Base-by-base conservation (phyloP, 2,113 vertebrate genomes). In the Monopterus albus region DNA sequence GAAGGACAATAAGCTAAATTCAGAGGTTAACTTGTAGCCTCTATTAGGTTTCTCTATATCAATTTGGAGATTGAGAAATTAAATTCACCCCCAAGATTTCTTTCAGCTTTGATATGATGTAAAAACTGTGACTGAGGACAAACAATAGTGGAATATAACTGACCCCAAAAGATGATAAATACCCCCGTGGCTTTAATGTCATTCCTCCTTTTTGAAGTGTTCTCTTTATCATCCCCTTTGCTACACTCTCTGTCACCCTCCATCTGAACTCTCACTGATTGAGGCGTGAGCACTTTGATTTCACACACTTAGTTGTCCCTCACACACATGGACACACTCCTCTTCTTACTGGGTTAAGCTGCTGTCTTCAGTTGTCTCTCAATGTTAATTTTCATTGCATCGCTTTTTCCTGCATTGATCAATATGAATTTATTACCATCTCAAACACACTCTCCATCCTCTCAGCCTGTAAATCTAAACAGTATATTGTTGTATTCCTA, bases 221-320 rank as follows among this genome's bases (percentile, higher is more conserved):
- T 64, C 72, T 71, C 74, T 56, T 79, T 55, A 55, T 76, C 74
- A 58, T 69, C 78, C 62, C 58, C 73, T 74, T 56, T 68, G 66
- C 79, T 29, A 14, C 69, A 13, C 66, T 75, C 67, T 63, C 69
- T 33, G 38, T 79, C 85, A 80, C 75, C 81, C 78, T 86, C 70
- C 47, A 33, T 83, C 68, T 86, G 85, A 86, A 88, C 86, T 72
- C 72, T 74, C 62, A n/a, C 75, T 83, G 85, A 89, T 83, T 85
- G 84, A 88, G 87, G 85, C 79, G 70, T 50, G 28, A 78, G 52
- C 71, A 50, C 74, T 82, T 72, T 63, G 84, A 81, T 82, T 79
- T 78, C 29, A n/a, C 67, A 81, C 78, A 60, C 62, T 74, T 46
- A 55, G 53, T 57, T 70, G 46, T 61, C 46, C 45, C 60, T 53